Conservation (phyloP, 1,140 invertebrate genomes). For the Ceratina calcarata region DNA sequence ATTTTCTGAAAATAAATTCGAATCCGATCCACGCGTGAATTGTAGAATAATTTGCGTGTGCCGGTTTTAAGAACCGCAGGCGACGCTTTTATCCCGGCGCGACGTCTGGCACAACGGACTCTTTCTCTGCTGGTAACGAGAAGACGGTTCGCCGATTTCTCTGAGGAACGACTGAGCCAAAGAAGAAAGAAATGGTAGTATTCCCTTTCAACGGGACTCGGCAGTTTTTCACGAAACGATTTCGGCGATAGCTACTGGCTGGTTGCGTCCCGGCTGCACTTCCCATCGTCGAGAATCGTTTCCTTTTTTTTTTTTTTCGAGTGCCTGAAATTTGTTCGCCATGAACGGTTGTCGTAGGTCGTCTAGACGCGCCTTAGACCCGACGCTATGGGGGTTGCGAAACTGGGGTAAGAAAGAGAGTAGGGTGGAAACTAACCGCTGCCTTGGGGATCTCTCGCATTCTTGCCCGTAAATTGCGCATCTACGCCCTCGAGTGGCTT, state of each 20-base stretch:
- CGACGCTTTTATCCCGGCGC: neutral
- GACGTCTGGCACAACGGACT: constrained; percentile 21
- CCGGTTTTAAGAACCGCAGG: constrained; percentile 4
- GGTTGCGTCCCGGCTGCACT: constrained; percentile 38
- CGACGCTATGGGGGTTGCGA: neutral
- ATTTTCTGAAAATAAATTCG: constrained; percentile 26
- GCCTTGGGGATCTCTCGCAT: constrained; percentile 13
- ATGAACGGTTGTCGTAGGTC: constrained; percentile 58
- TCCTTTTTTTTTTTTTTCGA: constrained; percentile 41
- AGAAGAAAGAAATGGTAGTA: neutral
- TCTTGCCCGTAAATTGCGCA: constrained; percentile 43
- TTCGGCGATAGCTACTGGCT: constrained; percentile 29
- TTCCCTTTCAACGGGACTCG: constrained; percentile 7
- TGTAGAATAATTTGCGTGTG: constrained; percentile 12
- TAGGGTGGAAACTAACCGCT: constrained; percentile 38
- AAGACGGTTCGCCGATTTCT: constrained; percentile 40
- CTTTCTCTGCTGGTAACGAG: constrained; percentile 43
- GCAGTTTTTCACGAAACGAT: constrained; percentile 20
- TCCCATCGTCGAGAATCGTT: constrained; percentile 52
- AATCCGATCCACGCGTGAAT: constrained; percentile 4
- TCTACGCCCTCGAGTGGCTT: constrained; percentile 1
- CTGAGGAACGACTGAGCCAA: constrained; percentile 28
- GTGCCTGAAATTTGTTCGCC: constrained; percentile 31
- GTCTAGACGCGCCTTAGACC: constrained; percentile 58
- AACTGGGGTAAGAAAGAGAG: constrained; percentile 46